phyloP scores from a whole-genome alignment of 2,888 invertebrate species.

The Ecliptopera silaceata region DNA sequence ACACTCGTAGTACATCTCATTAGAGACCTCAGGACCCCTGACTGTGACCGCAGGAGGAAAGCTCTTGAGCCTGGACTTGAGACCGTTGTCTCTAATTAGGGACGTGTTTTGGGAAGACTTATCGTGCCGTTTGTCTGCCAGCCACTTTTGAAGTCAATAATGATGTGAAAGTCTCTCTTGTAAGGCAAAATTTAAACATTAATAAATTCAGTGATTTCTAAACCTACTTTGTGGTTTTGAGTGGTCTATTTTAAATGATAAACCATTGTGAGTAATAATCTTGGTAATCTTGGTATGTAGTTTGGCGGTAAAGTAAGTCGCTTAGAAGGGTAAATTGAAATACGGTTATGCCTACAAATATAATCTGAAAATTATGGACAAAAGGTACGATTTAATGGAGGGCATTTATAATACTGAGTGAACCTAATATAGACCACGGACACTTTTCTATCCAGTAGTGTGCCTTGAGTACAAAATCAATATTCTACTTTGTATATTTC shows the following conservation, averaged over 20 bases:
- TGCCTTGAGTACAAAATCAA: too few relatives aligned
- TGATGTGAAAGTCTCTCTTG: not conserved
- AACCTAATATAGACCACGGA: not conserved
- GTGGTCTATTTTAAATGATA: not conserved
- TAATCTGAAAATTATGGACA: constrained; percentile 14
- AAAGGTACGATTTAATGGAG: constrained; percentile 6
- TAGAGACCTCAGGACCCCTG: constrained; percentile 22
- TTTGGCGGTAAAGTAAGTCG: constrained; percentile 13
- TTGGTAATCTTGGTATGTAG: not conserved
- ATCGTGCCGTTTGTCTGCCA: not conserved
- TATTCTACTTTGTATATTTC: too few relatives aligned
- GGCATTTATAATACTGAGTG: not conserved
- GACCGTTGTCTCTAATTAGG: constrained; percentile 24
- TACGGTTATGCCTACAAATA: constrained; percentile 6
- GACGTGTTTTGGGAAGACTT: constrained; percentile 4
- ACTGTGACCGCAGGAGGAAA: constrained; percentile 20
- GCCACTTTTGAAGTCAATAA: not conserved
- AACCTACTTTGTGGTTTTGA: too few relatives aligned
- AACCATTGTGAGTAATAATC: not conserved
- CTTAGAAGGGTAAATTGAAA: constrained; percentile 16
- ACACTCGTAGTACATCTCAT: constrained; percentile 12
- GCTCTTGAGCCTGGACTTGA: constrained; percentile 12
- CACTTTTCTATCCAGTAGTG: too few relatives aligned
- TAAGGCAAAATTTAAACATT: too few relatives aligned
- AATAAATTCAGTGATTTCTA: too few relatives aligned